Evolutionary conservation across 2,888 invertebrate genomes (phyloP).

Genomic region (Charanyca ferruginea): DNA sequence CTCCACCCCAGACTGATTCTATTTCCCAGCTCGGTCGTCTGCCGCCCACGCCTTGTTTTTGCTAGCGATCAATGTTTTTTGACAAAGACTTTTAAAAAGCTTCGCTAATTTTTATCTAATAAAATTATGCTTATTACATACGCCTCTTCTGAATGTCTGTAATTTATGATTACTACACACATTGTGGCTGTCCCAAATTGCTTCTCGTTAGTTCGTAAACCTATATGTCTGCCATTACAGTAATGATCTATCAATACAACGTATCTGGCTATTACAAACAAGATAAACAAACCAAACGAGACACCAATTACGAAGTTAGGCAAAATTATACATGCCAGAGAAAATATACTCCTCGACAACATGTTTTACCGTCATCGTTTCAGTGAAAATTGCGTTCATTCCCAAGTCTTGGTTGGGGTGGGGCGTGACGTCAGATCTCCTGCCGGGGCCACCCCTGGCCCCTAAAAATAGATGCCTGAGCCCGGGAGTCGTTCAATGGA

Average conservation of each 20-base stretch:
- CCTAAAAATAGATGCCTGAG: slow-evolving; percentile 87
- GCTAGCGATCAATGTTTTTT: slow-evolving; percentile 25
- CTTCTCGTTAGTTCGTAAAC: slow-evolving; percentile 21
- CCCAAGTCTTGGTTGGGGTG: slow-evolving; percentile 65
- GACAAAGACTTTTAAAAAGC: slow-evolving; percentile 6
- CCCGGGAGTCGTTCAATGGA: slow-evolving; percentile 88
- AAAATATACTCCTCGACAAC: slow-evolving; percentile 68
- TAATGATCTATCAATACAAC: slow-evolving; percentile 14
- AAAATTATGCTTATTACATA: slow-evolving; percentile 28
- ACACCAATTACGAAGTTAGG: slow-evolving; percentile 66
- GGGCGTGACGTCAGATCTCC: slow-evolving; percentile 75
- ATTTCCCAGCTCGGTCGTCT: slow-evolving; percentile 18
- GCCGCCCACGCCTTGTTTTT: slow-evolving; percentile 49
- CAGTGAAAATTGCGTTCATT: slow-evolving; percentile 74
- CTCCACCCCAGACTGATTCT: slow-evolving; percentile 32
- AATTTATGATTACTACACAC: slow-evolving; percentile 23
- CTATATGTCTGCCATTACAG: slow-evolving; percentile 3
- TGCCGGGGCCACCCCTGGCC: slow-evolving; percentile 72
- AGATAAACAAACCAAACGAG: slow-evolving; percentile 54
- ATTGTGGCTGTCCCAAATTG: slow-evolving; percentile 30
- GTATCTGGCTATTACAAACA: slow-evolving; percentile 24
- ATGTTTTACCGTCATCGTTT: slow-evolving; percentile 73
- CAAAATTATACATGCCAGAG: slow-evolving; percentile 73
- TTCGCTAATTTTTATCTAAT: slow-evolving; percentile 18
- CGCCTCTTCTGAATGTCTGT: slow-evolving; percentile 1